A percentile compares a stretch with the other conserved stretches of the same genome.
Evolutionary conservation across 2,113 vertebrate species (phyloP).

Genomic region (Chinchilla lanigera): DNA sequence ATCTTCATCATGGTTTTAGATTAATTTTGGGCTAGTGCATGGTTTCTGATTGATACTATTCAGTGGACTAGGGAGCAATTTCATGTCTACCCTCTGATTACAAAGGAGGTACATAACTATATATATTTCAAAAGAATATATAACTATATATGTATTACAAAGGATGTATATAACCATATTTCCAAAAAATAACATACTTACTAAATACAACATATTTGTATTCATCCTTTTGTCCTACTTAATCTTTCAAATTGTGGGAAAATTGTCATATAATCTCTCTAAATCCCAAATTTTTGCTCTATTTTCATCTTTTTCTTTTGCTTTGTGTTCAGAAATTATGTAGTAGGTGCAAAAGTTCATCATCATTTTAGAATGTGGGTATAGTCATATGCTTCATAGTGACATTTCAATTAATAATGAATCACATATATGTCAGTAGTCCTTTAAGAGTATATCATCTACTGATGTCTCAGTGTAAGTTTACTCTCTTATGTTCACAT

Average conservation of each 20-base stretch:
- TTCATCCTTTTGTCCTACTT: background rate
- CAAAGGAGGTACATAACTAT: background rate
- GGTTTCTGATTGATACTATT: background rate
- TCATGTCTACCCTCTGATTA: background rate
- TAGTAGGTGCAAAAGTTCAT: background rate
- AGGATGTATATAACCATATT: background rate
- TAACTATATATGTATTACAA: background rate
- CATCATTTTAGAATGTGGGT: background rate
- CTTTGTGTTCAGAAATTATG: background rate
- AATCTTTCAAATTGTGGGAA: background rate
- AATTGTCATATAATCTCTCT: background rate
- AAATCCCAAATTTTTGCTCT: background rate
- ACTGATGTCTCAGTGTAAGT: background rate
- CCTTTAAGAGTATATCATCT: background rate
- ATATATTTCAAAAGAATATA: background rate
- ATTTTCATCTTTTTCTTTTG: background rate
- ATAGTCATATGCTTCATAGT: background rate
- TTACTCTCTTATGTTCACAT: background rate
- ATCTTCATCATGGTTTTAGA: background rate
- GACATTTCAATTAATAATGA: background rate
- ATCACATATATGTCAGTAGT: background rate
- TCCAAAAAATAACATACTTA: background rate
- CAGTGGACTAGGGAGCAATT: background rate
- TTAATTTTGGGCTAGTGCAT: background rate
- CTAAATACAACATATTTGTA: background rate